Base-by-base conservation (phyloP, 2,797 vertebrate genomes). In the Microhierax caerulescens region DNA sequence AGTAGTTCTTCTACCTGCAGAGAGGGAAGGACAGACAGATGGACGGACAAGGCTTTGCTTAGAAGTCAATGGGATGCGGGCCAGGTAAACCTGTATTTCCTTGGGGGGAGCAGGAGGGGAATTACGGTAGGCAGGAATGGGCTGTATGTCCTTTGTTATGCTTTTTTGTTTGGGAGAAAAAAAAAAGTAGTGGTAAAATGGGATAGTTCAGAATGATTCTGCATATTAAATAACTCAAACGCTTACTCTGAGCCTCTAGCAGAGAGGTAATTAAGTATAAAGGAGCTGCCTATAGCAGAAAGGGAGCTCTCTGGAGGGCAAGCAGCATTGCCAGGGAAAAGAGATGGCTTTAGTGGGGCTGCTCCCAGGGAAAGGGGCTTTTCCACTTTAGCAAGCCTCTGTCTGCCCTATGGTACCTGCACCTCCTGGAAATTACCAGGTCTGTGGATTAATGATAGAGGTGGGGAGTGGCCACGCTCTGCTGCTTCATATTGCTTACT, bases 201-300 rank as follows among this genome's bases (percentile, higher is more conserved):
- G 39, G 11, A 24, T 70, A 60, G 83, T 48, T 82, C 72, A 65
- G 85, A 72, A 32, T 53, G 34, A 48, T 75, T 69, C 41, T 83
- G 67, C 23, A 32, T 93, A 53, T 95, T 96, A 81, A 90, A 74
- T 68, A 88, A 80, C 86, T 89, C 60, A 80, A 45, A 84, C 11
- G 7, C 65, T 94, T 86, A 54, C 72, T 95, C 76, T 56, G 80
- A 69, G 76, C 82, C 43, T 65, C 72, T 88, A 79, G 85, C 43
- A 89, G 59, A 67, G 59, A 72, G 60, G 69, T 91, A 91, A 85
- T 88, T 81, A 70, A 70, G 34, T 36, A 72, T 86, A 69, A 90
- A 73, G 89, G 47, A 69, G 48, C 83, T 92, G 88, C 75, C 87
- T 94, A n/a, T 88, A 85, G 63, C 36, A 92, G 61, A 77, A 91